Conservation (phyloP, 2,797 vertebrate species). For the Ataeniobius toweri region DNA sequence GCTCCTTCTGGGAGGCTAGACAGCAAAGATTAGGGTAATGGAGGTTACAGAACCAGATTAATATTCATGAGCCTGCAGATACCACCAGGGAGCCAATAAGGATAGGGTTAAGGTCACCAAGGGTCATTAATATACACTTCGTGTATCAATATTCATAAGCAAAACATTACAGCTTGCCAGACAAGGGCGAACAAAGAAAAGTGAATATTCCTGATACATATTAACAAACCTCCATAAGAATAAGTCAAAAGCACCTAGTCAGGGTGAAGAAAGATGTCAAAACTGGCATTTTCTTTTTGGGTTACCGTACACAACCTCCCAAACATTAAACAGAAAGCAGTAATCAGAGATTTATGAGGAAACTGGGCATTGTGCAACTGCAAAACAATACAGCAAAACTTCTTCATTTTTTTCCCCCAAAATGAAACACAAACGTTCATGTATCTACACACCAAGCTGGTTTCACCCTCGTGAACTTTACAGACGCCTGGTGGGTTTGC, state of each 20-base stretch:
- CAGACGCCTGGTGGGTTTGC: constrained; percentile 67
- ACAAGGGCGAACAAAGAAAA: constrained; percentile 87
- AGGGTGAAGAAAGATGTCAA: constrained; percentile 71
- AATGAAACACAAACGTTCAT: constrained; percentile 48
- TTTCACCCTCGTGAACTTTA: constrained; percentile 70
- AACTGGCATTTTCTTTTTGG: constrained; percentile 48
- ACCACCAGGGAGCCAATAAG: constrained; percentile 88
- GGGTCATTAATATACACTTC: constrained; percentile 91
- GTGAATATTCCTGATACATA: constrained; percentile 86
- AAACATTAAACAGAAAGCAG: constrained; percentile 43
- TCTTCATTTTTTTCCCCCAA: constrained; percentile 10
- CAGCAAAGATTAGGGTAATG: constrained; percentile 90
- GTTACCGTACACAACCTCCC: constrained; percentile 49
- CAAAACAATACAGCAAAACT: constrained; percentile 25
- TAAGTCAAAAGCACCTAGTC: constrained; percentile 71
- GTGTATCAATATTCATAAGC: constrained; percentile 90
- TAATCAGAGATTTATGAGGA: constrained; percentile 33
- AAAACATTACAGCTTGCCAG: constrained; percentile 89
- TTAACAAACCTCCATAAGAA: constrained; percentile 81
- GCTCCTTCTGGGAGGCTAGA: constrained; percentile 87
- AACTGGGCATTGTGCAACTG: constrained; percentile 8
- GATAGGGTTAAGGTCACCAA: constrained; percentile 88
- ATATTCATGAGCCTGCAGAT: constrained; percentile 87
- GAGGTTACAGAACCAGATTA: constrained; percentile 88
- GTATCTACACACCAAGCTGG: constrained; percentile 49